Evolutionary conservation across 2,797 vertebrate species (phyloP), one percentile per base, ranked within the genome.

Genomic region (Pogoniulus pusillus): DNA sequence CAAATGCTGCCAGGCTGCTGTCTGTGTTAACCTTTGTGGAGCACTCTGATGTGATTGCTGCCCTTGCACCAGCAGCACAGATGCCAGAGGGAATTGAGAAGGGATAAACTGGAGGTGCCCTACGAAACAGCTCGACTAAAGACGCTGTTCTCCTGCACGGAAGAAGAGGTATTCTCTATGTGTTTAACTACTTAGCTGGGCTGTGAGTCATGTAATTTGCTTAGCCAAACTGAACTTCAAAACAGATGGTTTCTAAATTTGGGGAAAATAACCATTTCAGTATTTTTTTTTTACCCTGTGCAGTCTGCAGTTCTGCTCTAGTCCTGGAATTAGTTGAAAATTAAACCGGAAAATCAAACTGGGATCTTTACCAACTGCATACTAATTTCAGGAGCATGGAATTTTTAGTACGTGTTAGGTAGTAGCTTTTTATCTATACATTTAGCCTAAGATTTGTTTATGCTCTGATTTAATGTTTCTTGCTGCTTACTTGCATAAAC

Each of bases 161-260:
- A 73, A 85, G 53, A 74, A 83, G 85, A 77, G 57, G 60, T 91
- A 22, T 90, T 87, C 89, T 87, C 9, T 73, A 3, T 59, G 49
- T 65, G 41, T 79, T 91, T 60, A 93, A 66, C 62, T 82, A 7
- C 65, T 91, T 93, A 81, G 60, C 59, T 70, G 57, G 39, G 82
- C 78, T 91, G 29, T 2, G 19, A 83, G 60, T 83, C 64, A 62
- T 85, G 39, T 66, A 80, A 80, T 96, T 93, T 93, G 85, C 91
- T 94, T 92, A 92, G 85, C 81, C 91, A 95, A 94, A 94, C 60
- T 92, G 90, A 90, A 82, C 80, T 91, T 90, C 57, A 64, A 88
- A 96, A 78, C 92, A 96, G 92, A 94, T 96, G 92, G 90, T 90
- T 96, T 95, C 91, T 92, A 95, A 95, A 95, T 93, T 89, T 87